Evolutionary conservation across 2,888 invertebrate species (phyloP).

Genomic region (Diadegma fenestrale): DNA sequence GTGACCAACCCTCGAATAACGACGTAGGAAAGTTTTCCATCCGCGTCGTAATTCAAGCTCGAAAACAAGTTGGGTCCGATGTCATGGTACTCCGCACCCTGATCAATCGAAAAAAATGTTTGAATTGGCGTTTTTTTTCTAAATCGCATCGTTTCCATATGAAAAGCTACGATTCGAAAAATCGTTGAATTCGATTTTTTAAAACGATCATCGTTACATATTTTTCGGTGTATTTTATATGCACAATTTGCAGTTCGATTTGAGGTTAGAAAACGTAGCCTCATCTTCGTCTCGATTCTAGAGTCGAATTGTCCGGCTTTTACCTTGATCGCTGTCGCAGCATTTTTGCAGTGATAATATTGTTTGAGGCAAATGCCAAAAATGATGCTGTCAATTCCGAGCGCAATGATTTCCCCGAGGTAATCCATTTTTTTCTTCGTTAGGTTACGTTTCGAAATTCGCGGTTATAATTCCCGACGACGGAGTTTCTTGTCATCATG

Average conservation of each 20-base stretch:
- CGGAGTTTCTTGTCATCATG: conserved; percentile 52
- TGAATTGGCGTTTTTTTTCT: not conserved
- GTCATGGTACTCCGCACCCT: conserved; percentile 90
- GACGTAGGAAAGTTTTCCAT: conserved; percentile 90
- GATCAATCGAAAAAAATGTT: not conserved
- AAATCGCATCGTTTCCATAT: not conserved
- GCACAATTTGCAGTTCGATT: not conserved
- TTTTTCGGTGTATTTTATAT: not conserved
- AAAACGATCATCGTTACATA: not conserved
- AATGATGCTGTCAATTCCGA: conserved; percentile 91
- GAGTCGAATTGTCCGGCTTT: conserved; percentile 71
- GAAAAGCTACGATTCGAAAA: not conserved
- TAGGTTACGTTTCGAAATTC: conserved; percentile 73
- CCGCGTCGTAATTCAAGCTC: conserved; percentile 88
- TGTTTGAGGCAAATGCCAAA: conserved; percentile 91
- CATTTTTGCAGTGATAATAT: conserved; percentile 91
- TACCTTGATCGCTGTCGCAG: conserved; percentile 90
- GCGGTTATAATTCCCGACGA: conserved; percentile 24
- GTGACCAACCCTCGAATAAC: conserved; percentile 91
- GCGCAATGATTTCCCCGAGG: conserved; percentile 90
- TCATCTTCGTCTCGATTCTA: not conserved
- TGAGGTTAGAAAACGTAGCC: conserved; percentile 24
- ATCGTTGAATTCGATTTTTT: not conserved
- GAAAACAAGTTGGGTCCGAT: conserved; percentile 88
- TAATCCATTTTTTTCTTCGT: conserved; percentile 88